Evolutionary conservation across 2,888 invertebrate species (phyloP), one percentile per base, ranked within the genome.

Genomic region (Syrista parreyssii): DNA sequence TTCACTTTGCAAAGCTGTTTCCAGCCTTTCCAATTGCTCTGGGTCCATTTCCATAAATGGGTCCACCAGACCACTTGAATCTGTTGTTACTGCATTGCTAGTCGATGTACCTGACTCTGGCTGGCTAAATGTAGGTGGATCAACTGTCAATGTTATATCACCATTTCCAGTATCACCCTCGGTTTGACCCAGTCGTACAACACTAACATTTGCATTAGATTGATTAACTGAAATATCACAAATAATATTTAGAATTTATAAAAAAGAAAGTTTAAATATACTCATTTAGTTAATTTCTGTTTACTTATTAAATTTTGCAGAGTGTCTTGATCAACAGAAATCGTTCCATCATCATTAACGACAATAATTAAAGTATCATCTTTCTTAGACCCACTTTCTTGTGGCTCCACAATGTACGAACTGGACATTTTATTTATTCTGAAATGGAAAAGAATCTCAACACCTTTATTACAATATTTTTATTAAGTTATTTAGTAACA

Each of bases 281-380:
- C 23, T 2, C 78, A 9, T 23, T 23, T 23, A 23, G 9, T 23
- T 23, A 55, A 9, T 55, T 55, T 72, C 78, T 77, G 92, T 94
- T 94, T 93, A 97, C 97, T 95, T 92, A 97, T 94, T 83, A 96
- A 93, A 86, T 94, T 95, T 86, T 96, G 95, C 81, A 97, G 93
- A 84, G 96, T 95, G 86, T 95, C 95, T 89, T 95, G 95, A 92
- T 97, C 97, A 71, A 96, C 95, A 80, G 96, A 95, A 82, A 97
- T 93, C 80, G 95, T 95, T 86, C 97, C 97, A 94, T 97, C 97
- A 92, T 96, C 96, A 90, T 96, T 96, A 90, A 97, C 96, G 90
- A 97, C 95, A 91, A 97, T 95, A 87, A 96, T 95, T 90, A 97
- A 94, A 88, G 95, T 94, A 89, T 95, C 95, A 92, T 95, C 95